These are phyloP conservation scores for Cottoperca gobio DNA, from an alignment of 2,797 vertebrate species.

Conservation along the genomic window DNA sequence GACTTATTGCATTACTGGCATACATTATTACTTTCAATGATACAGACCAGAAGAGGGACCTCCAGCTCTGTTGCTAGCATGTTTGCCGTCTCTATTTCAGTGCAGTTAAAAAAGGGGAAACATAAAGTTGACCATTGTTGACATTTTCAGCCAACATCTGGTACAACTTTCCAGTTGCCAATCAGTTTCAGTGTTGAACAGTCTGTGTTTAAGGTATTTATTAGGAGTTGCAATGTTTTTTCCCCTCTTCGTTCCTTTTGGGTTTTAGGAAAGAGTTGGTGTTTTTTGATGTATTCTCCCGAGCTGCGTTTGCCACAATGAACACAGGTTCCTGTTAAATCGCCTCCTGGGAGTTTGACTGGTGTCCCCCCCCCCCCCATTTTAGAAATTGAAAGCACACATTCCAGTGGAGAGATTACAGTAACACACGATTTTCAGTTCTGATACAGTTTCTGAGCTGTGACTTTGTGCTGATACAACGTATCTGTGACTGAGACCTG, in stretches of 20 bases:
- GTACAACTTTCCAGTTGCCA: constrained; percentile 19
- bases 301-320: constrained; percentile 18
- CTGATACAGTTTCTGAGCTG: neutral
- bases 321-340: constrained; percentile 28
- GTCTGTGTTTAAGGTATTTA: constrained; percentile 42
- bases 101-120: neutral
- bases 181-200: constrained; percentile 14
- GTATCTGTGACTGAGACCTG: neutral
- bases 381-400: constrained; percentile 27
- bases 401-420: constrained; percentile 21
- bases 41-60: neutral
- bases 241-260: neutral
- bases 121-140: neutral
- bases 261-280: neutral
- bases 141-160: constrained; percentile 30
- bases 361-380: neutral
- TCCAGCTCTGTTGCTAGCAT: neutral
- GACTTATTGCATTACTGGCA: too few species aligned
- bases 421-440: neutral
- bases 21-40: neutral
- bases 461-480: neutral
- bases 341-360: constrained; percentile 10
- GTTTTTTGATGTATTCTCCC: constrained; percentile 18
- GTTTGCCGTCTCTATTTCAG: neutral
- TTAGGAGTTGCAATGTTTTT: constrained; percentile 22